A percentile compares a stretch with the other conserved stretches of the same genome.
phyloP scores from a whole-genome alignment of 2,113 vertebrate species.

The Anguilla rostrata region DNA sequence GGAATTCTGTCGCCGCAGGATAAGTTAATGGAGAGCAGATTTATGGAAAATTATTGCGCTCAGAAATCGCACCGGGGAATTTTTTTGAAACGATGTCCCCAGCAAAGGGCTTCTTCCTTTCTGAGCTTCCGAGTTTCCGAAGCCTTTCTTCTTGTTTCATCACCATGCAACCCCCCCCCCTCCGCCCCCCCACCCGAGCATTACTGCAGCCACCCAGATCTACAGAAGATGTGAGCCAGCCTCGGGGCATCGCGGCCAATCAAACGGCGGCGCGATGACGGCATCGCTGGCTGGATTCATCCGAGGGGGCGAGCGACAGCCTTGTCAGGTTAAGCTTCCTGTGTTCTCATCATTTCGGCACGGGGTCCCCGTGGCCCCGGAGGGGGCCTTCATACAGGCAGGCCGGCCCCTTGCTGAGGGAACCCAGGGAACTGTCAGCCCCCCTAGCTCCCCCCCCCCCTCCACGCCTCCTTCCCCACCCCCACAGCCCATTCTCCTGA shows the following conservation, averaged over 20 bases:
- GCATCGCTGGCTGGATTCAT: slow-evolving; percentile 76
- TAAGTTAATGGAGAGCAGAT: background rate
- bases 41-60: background rate
- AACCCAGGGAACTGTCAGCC: slow-evolving; percentile 54
- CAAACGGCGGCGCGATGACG: slow-evolving; percentile 63
- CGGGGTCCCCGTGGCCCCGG: slow-evolving; percentile 52
- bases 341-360: slow-evolving; percentile 79
- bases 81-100: slow-evolving; percentile 19
- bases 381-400: slow-evolving; percentile 41
- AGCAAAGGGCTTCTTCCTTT: slow-evolving; percentile 19
- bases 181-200: background rate
- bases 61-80: slow-evolving; percentile 13
- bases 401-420: slow-evolving; percentile 43
- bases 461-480: background rate
- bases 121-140: slow-evolving; percentile 40
- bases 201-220: slow-evolving; percentile 26
- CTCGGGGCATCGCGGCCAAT: slow-evolving; percentile 60
- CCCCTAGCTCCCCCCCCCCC: background rate
- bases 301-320: slow-evolving; percentile 73
- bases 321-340: slow-evolving; percentile 81
- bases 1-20: background rate
- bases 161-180: slow-evolving; percentile 34
- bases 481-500: slow-evolving; percentile 68
- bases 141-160: slow-evolving; percentile 8
- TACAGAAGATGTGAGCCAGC: slow-evolving; percentile 71